These are phyloP conservation scores for Cliona cf. orientalis DNA, from an alignment of 37 sponge, comb jelly and placozoan species.

Conservation along the genomic window DNA sequence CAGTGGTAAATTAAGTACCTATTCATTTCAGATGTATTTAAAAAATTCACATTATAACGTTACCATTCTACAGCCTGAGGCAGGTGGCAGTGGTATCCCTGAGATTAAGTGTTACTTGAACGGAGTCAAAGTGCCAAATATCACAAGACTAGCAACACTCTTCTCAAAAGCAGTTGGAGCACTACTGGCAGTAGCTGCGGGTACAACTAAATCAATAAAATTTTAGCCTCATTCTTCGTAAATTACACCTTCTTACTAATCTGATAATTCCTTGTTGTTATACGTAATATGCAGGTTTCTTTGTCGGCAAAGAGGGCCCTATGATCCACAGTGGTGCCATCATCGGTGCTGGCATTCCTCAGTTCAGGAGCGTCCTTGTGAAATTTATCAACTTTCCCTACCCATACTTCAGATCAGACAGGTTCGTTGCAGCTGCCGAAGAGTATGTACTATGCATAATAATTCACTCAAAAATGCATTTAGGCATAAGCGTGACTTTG, in stretches of 20 bases:
- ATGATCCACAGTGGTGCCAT: conserved; percentile 99
- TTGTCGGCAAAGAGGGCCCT: conserved; percentile 97
- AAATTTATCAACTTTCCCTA: conserved; percentile 57
- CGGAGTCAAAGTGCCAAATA: conserved; percentile 91
- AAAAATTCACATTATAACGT: too few relatives aligned
- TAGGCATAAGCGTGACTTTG: conserved; percentile 93
- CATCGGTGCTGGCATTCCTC: conserved; percentile 91
- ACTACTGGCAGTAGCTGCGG: conserved; percentile 92
- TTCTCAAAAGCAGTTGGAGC: conserved; percentile 88
- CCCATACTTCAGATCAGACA: conserved; percentile 74
- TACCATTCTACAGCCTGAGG: conserved; percentile 94
- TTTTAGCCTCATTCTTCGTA: too few relatives aligned
- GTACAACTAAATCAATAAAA: conserved; percentile 56
- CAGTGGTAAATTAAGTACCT: conserved; percentile 51
- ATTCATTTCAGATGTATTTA: too few relatives aligned
- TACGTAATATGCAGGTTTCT: too few relatives aligned
- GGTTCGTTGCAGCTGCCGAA: too few relatives aligned
- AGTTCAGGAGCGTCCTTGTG: conserved; percentile 54
- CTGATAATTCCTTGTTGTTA: too few relatives aligned
- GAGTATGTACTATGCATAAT: not conserved
- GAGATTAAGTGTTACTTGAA: conserved; percentile 99
- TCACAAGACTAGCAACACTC: conserved; percentile 74
- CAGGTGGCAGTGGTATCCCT: conserved; percentile 98
- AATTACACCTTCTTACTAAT: too few relatives aligned
- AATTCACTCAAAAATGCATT: too few relatives aligned